Evolutionary conservation across 2,888 invertebrate genomes (phyloP), one percentile per base, ranked within the genome.

Genomic region (Tetragonisca angustula): DNA sequence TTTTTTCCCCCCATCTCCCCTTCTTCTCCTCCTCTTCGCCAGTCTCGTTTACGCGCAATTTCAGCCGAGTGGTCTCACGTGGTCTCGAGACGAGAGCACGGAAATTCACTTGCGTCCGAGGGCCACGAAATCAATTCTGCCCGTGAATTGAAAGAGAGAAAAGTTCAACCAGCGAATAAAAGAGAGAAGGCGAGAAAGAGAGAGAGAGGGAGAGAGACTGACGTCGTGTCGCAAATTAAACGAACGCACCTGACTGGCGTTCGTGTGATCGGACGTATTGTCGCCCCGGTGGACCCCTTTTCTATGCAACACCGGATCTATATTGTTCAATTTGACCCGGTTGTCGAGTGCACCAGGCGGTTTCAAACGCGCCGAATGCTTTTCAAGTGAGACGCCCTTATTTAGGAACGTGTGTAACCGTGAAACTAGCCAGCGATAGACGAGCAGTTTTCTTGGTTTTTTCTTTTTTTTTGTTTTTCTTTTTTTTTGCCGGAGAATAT

Each of bases 1-100:
- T 56, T 70, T 27, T 65, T 52, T 49, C 24, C 4, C 2, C 61
- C 21, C 56, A 5, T 21, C 21, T 15, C 2, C 65, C 1, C 24
- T 65, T 49, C 24, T 32, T 11, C 3, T 0, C 6, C 9, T 9
- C 0, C 9, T 1, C 9, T 1, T 43, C 43, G 9, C 9, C 1
- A 61, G 19, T 62, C 43, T 27, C 43, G 71, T 73, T 76, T 76
- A 56, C 6, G 36, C 24, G 59, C 32, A 70, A 81, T 70, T 64
- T 74, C 43, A 61, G 21, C 24, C 2, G 27, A 56, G 56, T n/a
- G 27, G 64, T 6, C 24, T 21, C 19, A 19, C 43, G 69, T 17
- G 24, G n/a, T 61, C n/a, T 50, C 59, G 61, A 76, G 59, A 13
- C 74, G n/a, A 17, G 17, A 21, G 43, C 43, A 19, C 9, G 56